Conservation (phyloP, 2,888 invertebrate genomes). For the Protonemura montana region DNA sequence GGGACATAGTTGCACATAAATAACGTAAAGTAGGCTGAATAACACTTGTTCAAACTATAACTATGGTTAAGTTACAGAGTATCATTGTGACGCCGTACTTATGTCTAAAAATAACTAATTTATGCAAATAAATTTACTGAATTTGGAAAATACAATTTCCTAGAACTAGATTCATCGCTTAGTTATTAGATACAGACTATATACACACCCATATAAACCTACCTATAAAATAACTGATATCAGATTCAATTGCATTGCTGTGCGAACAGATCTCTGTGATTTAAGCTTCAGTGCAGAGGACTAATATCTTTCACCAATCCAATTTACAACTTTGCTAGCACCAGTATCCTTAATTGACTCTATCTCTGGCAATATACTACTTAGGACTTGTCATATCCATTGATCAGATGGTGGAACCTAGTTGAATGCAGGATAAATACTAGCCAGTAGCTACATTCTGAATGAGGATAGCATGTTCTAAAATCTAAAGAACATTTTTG, state of each 20-base stretch:
- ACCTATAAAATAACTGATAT: constrained; percentile 37
- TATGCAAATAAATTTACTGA: background rate
- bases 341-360: constrained; percentile 47
- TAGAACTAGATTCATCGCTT: no score
- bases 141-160: constrained; percentile 20
- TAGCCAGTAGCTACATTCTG: no score
- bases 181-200: no score
- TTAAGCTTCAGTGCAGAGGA: constrained; percentile 28
- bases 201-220: background rate
- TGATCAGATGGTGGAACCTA: background rate
- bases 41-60: background rate
- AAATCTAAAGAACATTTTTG: no score
- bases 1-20: background rate
- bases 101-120: background rate
- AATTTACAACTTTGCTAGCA: constrained; percentile 45
- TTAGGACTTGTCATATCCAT: constrained; percentile 20
- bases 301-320: constrained; percentile 46
- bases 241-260: constrained; percentile 18
- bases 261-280: constrained; percentile 25
- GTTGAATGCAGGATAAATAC: background rate
- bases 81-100: background rate
- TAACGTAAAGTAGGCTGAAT: background rate
- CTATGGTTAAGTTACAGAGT: background rate
- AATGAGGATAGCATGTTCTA: no score
- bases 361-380: constrained; percentile 35